Evolutionary conservation across 1,140 invertebrate genomes (phyloP).

Genomic region (Condylostylus longicornis): DNA sequence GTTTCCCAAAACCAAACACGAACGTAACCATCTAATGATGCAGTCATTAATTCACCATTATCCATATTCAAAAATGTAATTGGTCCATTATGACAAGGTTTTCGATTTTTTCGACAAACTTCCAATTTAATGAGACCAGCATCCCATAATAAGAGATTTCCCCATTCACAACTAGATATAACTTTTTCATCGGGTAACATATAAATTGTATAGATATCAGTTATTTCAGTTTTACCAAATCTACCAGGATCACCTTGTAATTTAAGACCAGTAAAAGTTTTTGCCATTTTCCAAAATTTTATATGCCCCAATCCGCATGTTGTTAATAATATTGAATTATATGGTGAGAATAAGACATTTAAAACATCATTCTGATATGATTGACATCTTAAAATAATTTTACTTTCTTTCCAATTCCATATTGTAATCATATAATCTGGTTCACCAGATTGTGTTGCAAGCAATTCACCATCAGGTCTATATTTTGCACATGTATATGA

Average conservation of each 20-base stretch:
- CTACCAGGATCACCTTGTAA: constrained; percentile 68
- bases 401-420: constrained; percentile 68
- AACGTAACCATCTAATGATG: constrained; percentile 65
- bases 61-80: constrained; percentile 58
- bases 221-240: constrained; percentile 82
- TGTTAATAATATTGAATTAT: constrained; percentile 57
- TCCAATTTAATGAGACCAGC: constrained; percentile 71
- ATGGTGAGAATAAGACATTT: constrained; percentile 62
- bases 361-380: constrained; percentile 67
- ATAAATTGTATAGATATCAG: constrained; percentile 68
- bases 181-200: constrained; percentile 77
- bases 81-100: constrained; percentile 54
- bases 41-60: constrained; percentile 46
- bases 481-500: constrained; percentile 64
- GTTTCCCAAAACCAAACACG: constrained; percentile 77
- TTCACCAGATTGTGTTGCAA: constrained; percentile 68
- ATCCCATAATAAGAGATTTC: constrained; percentile 80
- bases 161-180: constrained; percentile 73
- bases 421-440: constrained; percentile 77
- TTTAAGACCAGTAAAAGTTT: constrained; percentile 80
- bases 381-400: constrained; percentile 57
- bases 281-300: constrained; percentile 84
- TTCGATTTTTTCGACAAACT: constrained; percentile 49
- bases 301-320: constrained; percentile 65
- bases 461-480: constrained; percentile 59